Evolutionary conservation across 2,113 vertebrate species (phyloP), one percentile per base, ranked within the genome.

Genomic region (Dipodomys stephensi): DNA sequence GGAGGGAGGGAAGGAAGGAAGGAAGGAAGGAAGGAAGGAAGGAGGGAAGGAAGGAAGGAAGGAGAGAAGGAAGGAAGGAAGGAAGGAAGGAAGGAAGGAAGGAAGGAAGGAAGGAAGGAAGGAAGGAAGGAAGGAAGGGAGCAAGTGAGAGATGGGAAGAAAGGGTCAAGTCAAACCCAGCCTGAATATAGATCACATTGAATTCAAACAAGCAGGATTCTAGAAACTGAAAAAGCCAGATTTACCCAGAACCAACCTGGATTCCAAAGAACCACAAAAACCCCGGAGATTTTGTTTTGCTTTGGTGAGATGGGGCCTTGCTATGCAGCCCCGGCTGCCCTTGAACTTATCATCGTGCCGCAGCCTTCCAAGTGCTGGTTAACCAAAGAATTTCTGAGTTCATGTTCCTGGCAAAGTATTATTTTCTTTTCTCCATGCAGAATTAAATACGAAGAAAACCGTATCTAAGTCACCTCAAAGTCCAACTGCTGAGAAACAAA

Each of bases 181-280:
- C 27, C 46, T 74, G 39, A 35, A 8, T 35, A 4, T 78, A 85
- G 28, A 9, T 72, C 76, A n/a, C 22, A 79, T 10, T 71, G 22
- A 62, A 16, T 16, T 57, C 12, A 57, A n/a, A 83, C 23, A 94
- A 60, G 74, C 4, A 76, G n/a, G 35, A 39, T 49, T 49, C 72
- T 92, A 9, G 39, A 74, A 92, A 87, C 44, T 72, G n/a, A 94
- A 32, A 83, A 57, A 57, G 39, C 39, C 81, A 20, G n/a, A 92
- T 69, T 85, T 88, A 79, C 19, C 71, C 30, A 92, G 78, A 76
- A 64, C 64, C 49, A 91, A 73, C 23, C 23, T 73, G 46, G 39
- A 82, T 74, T 88, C n/a, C 92, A 39, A 88, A 81, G 57, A 7
- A 3, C 49, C 85, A 32, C 44, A 80, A 81, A 69, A 71, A 39